Evolutionary conservation across 2,888 invertebrate species (phyloP).

Genomic region (Pristionchus maxplancki): DNA sequence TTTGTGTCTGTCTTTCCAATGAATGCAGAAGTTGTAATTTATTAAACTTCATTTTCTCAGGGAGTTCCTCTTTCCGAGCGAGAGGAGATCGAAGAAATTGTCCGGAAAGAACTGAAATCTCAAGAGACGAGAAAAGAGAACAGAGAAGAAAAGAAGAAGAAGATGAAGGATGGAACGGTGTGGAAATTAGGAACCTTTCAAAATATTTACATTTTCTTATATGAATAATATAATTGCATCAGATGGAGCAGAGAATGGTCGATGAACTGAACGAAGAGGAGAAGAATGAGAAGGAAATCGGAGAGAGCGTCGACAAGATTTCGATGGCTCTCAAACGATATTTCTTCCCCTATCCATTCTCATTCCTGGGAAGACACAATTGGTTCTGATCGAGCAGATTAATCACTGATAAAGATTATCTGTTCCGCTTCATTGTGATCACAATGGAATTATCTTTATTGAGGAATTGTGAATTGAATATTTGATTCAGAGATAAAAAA

Average conservation of each 20-base stretch:
- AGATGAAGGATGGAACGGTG: not conserved
- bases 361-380: not conserved
- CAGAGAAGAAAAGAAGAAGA: not conserved
- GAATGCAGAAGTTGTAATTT: not conserved
- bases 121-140: not conserved
- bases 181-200: not conserved
- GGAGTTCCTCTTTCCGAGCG: not conserved
- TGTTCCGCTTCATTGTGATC: too few relatives aligned
- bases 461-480: too few relatives aligned
- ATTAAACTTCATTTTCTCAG: not conserved
- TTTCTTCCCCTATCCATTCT: not conserved
- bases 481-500: too few relatives aligned
- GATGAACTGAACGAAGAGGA: not conserved
- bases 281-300: not conserved
- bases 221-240: too few relatives aligned
- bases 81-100: not conserved
- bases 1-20: not conserved
- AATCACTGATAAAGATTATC: not conserved
- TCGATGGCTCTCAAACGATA: not conserved
- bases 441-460: too few relatives aligned
- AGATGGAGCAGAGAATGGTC: not conserved
- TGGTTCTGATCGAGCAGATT: not conserved
- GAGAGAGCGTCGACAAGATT: not conserved
- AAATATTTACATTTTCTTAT: not conserved
- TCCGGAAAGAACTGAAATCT: not conserved